phyloP scores from a whole-genome alignment of 2,888 invertebrate genomes.

The Selenia dentaria region DNA sequence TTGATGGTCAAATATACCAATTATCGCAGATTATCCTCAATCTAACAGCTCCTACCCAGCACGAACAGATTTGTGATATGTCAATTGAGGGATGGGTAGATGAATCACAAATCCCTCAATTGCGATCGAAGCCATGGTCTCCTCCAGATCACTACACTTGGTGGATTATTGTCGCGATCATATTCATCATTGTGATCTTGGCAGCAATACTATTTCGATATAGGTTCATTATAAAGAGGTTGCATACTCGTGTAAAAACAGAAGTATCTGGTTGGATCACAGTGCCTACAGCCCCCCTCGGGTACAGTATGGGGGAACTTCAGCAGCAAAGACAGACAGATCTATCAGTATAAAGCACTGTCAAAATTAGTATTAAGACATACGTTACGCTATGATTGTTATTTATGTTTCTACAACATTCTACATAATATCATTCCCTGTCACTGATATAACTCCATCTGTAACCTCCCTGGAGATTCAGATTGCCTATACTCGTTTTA shows the following conservation, averaged over 20 bases:
- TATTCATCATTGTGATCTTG: background rate
- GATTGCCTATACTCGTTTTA: background rate
- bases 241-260: background rate
- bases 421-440: no score
- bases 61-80: background rate
- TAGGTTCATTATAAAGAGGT: background rate
- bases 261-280: background rate
- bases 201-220: background rate
- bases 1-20: background rate
- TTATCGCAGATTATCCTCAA: background rate
- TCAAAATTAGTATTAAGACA: no score
- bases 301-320: background rate
- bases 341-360: background rate
- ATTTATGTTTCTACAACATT: no score
- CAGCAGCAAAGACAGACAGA: background rate
- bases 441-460: no score
- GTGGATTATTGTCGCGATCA: background rate
- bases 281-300: background rate
- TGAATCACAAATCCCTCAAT: background rate
- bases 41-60: background rate
- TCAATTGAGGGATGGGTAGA: background rate
- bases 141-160: background rate
- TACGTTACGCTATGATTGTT: no score
- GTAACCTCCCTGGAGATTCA: background rate
- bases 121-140: background rate